phyloP scores from a whole-genome alignment of 2,888 invertebrate species.

The Eudemis profundana region DNA sequence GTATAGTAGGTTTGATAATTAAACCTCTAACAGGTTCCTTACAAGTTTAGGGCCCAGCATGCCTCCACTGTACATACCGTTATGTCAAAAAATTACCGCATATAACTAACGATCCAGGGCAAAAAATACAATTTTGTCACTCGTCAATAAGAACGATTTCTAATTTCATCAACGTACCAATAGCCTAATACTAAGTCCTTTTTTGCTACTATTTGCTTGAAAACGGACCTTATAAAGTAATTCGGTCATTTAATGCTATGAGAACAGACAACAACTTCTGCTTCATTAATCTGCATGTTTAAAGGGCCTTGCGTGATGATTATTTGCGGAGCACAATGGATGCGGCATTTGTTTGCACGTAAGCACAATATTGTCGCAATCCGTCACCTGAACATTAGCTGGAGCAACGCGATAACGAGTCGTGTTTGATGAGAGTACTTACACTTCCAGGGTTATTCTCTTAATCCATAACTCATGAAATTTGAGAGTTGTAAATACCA shows the following conservation, averaged over 20 bases:
- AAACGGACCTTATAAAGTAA: not conserved
- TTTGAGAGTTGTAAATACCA: not conserved
- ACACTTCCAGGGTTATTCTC: conserved; percentile 1
- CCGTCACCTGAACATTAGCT: conserved; percentile 39
- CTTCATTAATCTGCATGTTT: conserved; percentile 18
- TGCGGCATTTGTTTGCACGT: conserved; percentile 36
- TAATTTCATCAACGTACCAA: too few species aligned
- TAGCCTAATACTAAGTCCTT: too few species aligned
- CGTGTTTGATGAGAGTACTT: conserved; percentile 30
- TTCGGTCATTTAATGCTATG: not conserved
- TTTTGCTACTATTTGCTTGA: not conserved
- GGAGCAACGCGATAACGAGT: conserved; percentile 33
- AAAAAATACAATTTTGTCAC: too few species aligned
- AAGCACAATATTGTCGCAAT: conserved; percentile 22
- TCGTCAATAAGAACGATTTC: too few species aligned
- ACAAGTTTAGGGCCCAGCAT: too few species aligned
- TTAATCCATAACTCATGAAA: not conserved
- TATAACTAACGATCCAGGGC: too few species aligned
- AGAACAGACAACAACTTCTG: conserved; percentile 1
- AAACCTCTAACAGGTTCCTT: too few species aligned
- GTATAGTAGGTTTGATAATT: too few species aligned
- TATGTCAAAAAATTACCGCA: too few species aligned
- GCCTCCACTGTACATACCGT: too few species aligned
- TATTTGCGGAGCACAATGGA: conserved; percentile 37
- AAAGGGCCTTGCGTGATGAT: conserved; percentile 36